A percentile compares a stretch with the other conserved stretches of the same genome.
Conservation (phyloP, 37 sponge, comb jelly and placozoan species). For the Cladorhizidae sp. region DNA sequence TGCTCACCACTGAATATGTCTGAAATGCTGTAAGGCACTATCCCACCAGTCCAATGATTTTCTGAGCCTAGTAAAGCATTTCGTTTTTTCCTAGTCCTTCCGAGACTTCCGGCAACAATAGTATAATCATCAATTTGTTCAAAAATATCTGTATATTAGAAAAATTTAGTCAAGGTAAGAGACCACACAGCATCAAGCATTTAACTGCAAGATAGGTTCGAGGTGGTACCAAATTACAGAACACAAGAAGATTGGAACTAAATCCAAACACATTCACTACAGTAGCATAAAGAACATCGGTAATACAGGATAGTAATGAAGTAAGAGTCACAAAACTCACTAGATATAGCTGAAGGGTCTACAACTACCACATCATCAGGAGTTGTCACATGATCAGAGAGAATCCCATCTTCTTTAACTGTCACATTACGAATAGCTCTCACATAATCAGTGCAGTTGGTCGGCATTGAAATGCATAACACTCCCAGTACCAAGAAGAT, state of each 20-base stretch:
- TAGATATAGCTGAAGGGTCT: conserved; percentile 13
- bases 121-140: conserved; percentile 1
- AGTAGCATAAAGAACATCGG: too few species aligned
- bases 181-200: background rate
- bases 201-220: background rate
- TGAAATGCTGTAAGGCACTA: conserved; percentile 45
- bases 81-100: background rate
- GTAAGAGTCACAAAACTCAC: too few species aligned
- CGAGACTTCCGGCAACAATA: background rate
- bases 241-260: too few species aligned
- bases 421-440: background rate
- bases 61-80: background rate
- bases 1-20: conserved; percentile 46
- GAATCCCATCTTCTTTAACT: too few species aligned
- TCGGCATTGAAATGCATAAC: background rate
- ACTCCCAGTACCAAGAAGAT: background rate
- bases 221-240: too few species aligned
- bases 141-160: conserved; percentile 3
- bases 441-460: background rate
- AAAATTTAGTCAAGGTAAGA: background rate
- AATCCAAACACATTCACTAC: too few species aligned
- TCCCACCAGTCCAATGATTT: conserved; percentile 60
- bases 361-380: background rate
- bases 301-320: too few species aligned
- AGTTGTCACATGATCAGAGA: too few species aligned